A percentile compares a stretch with the other conserved stretches of the same genome.
These are phyloP conservation scores for Drepana arcuata DNA, from an alignment of 1,140 invertebrate genomes.

Conservation along the genomic window DNA sequence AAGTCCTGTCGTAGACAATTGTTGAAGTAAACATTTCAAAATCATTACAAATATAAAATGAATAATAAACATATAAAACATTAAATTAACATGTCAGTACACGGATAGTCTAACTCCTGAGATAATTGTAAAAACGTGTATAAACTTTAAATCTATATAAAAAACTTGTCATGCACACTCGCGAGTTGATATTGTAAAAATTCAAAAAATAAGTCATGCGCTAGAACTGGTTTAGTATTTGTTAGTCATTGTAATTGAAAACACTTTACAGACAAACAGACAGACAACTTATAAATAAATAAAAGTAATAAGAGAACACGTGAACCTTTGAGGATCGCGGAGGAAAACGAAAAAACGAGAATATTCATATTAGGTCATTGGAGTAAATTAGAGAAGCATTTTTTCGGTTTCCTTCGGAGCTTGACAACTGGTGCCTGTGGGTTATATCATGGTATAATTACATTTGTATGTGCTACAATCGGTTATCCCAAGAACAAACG, in stretches of 20 bases:
- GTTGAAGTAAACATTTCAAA: conserved; percentile 66
- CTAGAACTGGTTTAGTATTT: conserved; percentile 63
- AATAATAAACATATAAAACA: conserved; percentile 29
- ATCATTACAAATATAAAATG: conserved; percentile 26
- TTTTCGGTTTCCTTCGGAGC: conserved; percentile 43
- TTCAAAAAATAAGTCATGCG: conserved; percentile 51
- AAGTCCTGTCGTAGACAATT: conserved; percentile 31
- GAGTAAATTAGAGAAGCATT: conserved; percentile 39
- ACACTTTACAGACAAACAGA: conserved; percentile 20
- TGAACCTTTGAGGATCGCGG: conserved; percentile 30
- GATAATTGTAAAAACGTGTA: conserved; percentile 24
- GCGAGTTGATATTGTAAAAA: conserved; percentile 59
- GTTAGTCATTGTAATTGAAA: conserved; percentile 67
- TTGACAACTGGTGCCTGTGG: conserved; percentile 19
- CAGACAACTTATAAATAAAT: conserved; percentile 12
- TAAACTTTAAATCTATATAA: conserved; percentile 2
- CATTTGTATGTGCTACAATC: conserved; percentile 27
- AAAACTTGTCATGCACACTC: conserved; percentile 52
- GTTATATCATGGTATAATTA: conserved; percentile 13
- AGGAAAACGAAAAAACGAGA: conserved; percentile 49
- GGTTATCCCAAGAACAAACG: conserved; percentile 26
- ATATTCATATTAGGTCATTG: conserved; percentile 30
- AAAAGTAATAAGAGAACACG: conserved; percentile 25
- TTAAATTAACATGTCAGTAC: conserved; percentile 47
- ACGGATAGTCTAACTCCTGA: conserved; percentile 26